Conservation (phyloP, 2,888 invertebrate species). For the Philereme vetulata region DNA sequence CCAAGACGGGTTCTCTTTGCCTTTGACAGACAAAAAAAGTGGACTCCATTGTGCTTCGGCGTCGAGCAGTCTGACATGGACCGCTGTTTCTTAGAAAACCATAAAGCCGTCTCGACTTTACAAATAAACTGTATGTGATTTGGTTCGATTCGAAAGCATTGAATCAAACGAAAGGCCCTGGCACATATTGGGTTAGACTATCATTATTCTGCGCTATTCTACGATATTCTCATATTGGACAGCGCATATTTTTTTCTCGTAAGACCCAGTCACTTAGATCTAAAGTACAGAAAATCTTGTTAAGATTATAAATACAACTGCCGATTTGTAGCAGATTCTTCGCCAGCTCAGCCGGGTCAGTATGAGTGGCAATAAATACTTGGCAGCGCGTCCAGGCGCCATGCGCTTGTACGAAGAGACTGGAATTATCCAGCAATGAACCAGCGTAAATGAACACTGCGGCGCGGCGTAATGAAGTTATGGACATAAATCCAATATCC, state of each 20-base stretch:
- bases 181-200: neutral
- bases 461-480: conserved; percentile 37
- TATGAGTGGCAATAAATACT: conserved; percentile 60
- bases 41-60: conserved; percentile 72
- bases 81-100: conserved; percentile 71
- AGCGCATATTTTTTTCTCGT: conserved; percentile 3
- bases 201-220: neutral
- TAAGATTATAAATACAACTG: neutral
- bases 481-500: conserved; percentile 35
- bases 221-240: neutral
- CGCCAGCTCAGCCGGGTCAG: conserved; percentile 52
- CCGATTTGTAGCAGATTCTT: conserved; percentile 40
- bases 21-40: conserved; percentile 64
- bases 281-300: neutral
- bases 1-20: conserved; percentile 64
- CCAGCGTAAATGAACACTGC: conserved; percentile 35
- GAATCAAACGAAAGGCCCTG: conserved; percentile 4
- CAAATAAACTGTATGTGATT: conserved; percentile 35
- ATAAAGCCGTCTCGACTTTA: conserved; percentile 43
- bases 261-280: neutral
- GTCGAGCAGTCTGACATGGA: conserved; percentile 77
- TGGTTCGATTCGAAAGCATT: conserved; percentile 21
- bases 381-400: conserved; percentile 53
- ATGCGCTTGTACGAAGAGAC: conserved; percentile 45
- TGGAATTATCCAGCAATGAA: conserved; percentile 44